Conservation (phyloP, 2,797 vertebrate species). For the Meriones psammophilus region DNA sequence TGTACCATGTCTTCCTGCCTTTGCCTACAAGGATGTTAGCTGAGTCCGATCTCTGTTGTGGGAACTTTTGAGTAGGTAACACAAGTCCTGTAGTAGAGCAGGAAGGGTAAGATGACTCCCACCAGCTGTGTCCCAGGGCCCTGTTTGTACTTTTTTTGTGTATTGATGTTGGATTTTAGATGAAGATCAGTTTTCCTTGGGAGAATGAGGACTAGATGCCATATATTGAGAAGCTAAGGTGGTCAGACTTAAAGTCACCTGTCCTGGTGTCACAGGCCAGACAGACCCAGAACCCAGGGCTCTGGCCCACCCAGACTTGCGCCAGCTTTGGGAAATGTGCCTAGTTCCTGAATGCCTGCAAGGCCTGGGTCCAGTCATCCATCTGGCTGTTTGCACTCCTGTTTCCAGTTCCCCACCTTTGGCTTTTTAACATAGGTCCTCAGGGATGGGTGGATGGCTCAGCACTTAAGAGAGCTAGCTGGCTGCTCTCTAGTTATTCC, state of each 20-base stretch:
- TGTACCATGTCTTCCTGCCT: neutral
- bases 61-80: constrained; percentile 48
- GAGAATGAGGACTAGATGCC: neutral
- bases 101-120: neutral
- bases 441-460: neutral
- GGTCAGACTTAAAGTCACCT: neutral
- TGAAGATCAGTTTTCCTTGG: constrained; percentile 2
- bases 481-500: no score
- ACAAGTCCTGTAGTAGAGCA: neutral
- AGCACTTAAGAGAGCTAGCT: neutral
- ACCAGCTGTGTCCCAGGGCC: neutral
- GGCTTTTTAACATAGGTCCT: neutral
- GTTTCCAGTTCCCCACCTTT: neutral
- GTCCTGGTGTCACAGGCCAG: neutral
- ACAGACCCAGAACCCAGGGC: neutral
- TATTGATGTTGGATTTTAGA: neutral
- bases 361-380: neutral
- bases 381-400: neutral
- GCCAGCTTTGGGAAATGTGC: neutral
- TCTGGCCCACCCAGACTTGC: neutral
- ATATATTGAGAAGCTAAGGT: neutral
- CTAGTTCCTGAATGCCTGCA: neutral
- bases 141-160: neutral
- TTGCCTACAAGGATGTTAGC: neutral
- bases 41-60: neutral